Percentiles rank a stretch among this genome's conserved stretches.
phyloP scores from a whole-genome alignment of 1,140 invertebrate genomes.

The Aporrectodea caliginosa region DNA sequence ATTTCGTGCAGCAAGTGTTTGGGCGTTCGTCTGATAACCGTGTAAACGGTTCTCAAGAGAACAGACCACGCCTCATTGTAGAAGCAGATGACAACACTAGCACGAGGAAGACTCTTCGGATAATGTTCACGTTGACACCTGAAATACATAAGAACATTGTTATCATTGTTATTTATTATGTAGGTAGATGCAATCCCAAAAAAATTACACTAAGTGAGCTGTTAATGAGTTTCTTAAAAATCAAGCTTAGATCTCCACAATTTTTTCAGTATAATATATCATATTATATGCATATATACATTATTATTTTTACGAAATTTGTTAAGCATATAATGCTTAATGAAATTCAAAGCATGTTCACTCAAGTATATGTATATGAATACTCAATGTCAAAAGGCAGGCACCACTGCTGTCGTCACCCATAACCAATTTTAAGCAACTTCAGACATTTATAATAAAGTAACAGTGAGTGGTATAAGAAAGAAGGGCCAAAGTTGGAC shows the following conservation, averaged over 20 bases:
- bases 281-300: too few species aligned
- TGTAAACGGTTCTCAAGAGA: constrained; percentile 77
- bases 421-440: too few species aligned
- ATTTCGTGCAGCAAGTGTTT: constrained; percentile 78
- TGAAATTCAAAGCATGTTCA: too few species aligned
- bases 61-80: constrained; percentile 84
- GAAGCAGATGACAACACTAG: constrained; percentile 74
- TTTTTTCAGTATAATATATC: too few species aligned
- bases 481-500: too few species aligned
- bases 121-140: constrained; percentile 39
- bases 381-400: too few species aligned
- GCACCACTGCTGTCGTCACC: too few species aligned
- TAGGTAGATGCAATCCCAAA: neutral
- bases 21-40: constrained; percentile 75
- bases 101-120: constrained; percentile 20
- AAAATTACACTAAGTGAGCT: neutral
- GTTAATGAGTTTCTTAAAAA: neutral
- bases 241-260: too few species aligned
- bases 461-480: neutral
- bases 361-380: too few species aligned
- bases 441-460: too few species aligned
- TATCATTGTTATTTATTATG: neutral
- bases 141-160: neutral
- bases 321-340: too few species aligned
- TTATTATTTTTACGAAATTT: too few species aligned